Evolutionary conservation across 2,797 vertebrate species (phyloP), one percentile per base, ranked within the genome.

Genomic region (Gobionotothen gibberifrons): DNA sequence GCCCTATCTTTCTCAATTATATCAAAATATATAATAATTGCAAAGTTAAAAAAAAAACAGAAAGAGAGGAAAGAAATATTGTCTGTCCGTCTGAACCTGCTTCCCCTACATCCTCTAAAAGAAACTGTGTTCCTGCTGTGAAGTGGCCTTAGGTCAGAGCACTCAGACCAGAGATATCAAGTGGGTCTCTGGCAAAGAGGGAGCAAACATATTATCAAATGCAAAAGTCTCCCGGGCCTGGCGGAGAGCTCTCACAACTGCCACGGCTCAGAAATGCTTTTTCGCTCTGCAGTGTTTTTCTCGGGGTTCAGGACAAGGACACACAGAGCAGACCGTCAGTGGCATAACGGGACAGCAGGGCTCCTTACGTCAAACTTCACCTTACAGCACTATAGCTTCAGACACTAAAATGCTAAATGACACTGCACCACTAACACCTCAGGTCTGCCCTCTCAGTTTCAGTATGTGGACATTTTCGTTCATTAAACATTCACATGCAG

Each of bases 121-220:
- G 57, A 73, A 62, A 40, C 32, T 4, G 39, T 67, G 79, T 74
- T 54, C 51, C 63, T 40, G 36, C 58, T 77, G 61, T 70, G 53
- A 70, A 76, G 43, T 69, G 59, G 57, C 53, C 69, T 75, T 52
- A 66, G 78, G 83, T 83, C 86, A 79, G 56, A 79, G 69, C 70
- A 65, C 77, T 78, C 71, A 77, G 74, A 78, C 74, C 72, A 70
- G 48, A 68, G 79, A 83, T 84, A 90, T 89, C 84, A 74, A 86
- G 67, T 86, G 74, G 69, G 64, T 85, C 79, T 83, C 80, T 88
- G 89, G 86, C 85, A 87, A 59, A 40, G 14, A 65, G 51, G 82
- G 48, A 82, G 78, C 80, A 87, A 89, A 89, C 80, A 87, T 77
- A 79, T 85, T 82, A 86, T 83, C 76, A 82, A 79, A 86, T 81